A percentile compares a stretch with the other conserved stretches of the same genome.
Evolutionary conservation across 1,140 invertebrate species (phyloP).

Genomic region (Magallana angulata): DNA sequence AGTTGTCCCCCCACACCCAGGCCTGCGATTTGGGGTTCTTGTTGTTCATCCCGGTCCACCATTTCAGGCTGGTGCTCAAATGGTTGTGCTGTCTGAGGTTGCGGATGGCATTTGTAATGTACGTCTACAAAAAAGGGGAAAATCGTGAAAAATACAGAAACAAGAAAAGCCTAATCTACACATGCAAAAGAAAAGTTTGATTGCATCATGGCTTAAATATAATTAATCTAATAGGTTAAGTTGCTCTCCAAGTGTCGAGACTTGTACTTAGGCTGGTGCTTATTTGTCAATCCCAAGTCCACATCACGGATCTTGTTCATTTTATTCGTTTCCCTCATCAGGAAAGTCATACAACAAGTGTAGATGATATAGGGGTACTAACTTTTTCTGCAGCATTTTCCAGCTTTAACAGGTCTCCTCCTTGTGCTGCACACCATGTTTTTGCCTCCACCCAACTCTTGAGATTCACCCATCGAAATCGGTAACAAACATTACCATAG

Average conservation of each 20-base stretch:
- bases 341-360: neutral
- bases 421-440: constrained; percentile 48
- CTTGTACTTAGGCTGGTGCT: too few species aligned
- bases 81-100: constrained; percentile 7
- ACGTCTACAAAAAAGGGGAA: constrained; percentile 32
- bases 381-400: constrained; percentile 50
- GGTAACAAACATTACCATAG: constrained; percentile 46
- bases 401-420: constrained; percentile 48
- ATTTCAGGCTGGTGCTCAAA: neutral
- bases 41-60: constrained; percentile 52
- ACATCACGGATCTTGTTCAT: too few species aligned
- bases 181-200: too few species aligned
- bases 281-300: neutral
- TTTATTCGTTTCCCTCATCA: neutral
- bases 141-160: neutral
- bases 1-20: constrained; percentile 42
- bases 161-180: neutral
- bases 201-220: too few species aligned
- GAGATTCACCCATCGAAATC: constrained; percentile 43
- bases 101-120: neutral
- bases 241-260: too few species aligned
- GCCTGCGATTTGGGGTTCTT: neutral
- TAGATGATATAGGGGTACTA: neutral
- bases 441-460: constrained; percentile 50
- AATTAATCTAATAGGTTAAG: neutral